Base-by-base conservation (phyloP, 2,113 vertebrate species). In the Ariopsis seemanni region DNA sequence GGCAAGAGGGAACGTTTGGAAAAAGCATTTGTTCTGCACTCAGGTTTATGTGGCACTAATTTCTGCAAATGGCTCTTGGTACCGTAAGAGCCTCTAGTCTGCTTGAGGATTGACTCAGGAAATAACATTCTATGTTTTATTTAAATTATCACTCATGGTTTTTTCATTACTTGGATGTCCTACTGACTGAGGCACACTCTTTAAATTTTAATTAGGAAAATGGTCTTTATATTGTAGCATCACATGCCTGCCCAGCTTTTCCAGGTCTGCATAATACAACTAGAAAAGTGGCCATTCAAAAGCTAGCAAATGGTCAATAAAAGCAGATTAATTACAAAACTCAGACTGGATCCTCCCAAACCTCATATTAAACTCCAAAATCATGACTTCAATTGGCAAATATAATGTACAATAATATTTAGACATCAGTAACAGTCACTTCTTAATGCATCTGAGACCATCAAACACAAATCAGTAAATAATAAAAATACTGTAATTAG, bases 31-130 rank as follows among this genome's bases (percentile, higher is more conserved):
- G 75, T 71, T 9, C 18, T 86, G 57, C 63, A 55, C 78, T 85
- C 78, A 82, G 71, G 74, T 87, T 84, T 83, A 71, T 57, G 34
- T 12, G 34, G n/a, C 57, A 65, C 62, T 81, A 85, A 82, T 89
- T n/a, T 65, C 25, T 82, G 57, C 55, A 77, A 74, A 83, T 81
- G 48, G 27, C 60, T 2, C 7, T 67, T n/a, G 15, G 2, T 34
- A n/a, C n/a, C n/a, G n/a, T n/a, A 55, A 79, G 18, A 80, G 72
- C 20, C 5, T 86, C 58, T 20, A 60, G 57, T 63, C 58, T 85
- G 22, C 25, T 63, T 65, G 72, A 72, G 27, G 30, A 34, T 55
- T 50, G 12, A 42, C 25, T 48, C 27, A 14, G n/a, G 48, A 86
- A 65, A 63, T 18, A 50, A n/a, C 7, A 72, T 30, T 80, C 7